Percentiles rank a stretch among this genome's conserved stretches.
These are phyloP conservation scores for Brachylomia viminalis DNA, from an alignment of 2,888 invertebrate genomes.

Conservation along the genomic window DNA sequence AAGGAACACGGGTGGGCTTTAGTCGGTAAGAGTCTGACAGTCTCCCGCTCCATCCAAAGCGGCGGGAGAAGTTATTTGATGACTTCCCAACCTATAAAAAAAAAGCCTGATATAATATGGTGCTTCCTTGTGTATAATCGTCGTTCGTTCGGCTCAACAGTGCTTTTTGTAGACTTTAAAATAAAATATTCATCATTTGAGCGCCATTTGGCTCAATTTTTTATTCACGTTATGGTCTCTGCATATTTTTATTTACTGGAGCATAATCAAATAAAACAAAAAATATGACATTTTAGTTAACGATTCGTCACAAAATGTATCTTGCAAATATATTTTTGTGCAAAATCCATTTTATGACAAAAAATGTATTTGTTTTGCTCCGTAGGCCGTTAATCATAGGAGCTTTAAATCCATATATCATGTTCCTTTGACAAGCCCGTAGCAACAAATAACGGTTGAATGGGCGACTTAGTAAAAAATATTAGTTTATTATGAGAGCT, in stretches of 20 bases:
- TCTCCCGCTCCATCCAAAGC: no score
- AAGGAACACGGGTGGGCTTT: no score
- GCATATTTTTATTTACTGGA: constrained; percentile 11
- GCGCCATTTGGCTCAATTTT: not conserved
- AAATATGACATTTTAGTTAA: constrained; percentile 29
- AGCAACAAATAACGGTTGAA: constrained; percentile 62
- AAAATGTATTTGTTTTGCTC: constrained; percentile 55
- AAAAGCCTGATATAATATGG: not conserved
- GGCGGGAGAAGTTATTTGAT: no score
- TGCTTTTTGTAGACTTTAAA: not conserved
- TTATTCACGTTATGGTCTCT: not conserved
- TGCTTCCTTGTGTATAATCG: not conserved
- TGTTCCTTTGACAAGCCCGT: constrained; percentile 61
- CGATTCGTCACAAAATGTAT: constrained; percentile 43
- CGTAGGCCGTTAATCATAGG: constrained; percentile 62
- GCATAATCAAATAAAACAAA: constrained; percentile 28
- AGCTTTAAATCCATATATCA: constrained; percentile 70
- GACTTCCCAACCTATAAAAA: no score
- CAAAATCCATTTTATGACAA: constrained; percentile 56
- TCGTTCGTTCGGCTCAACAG: not conserved
- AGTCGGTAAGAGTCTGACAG: no score
- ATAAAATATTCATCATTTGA: not conserved
- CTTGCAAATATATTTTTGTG: constrained; percentile 50
- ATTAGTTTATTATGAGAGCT: constrained; percentile 55
- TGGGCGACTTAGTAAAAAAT: constrained; percentile 55